Evolutionary conservation across 2,888 invertebrate genomes (phyloP).

Genomic region (Flabesymbios commensalis): DNA sequence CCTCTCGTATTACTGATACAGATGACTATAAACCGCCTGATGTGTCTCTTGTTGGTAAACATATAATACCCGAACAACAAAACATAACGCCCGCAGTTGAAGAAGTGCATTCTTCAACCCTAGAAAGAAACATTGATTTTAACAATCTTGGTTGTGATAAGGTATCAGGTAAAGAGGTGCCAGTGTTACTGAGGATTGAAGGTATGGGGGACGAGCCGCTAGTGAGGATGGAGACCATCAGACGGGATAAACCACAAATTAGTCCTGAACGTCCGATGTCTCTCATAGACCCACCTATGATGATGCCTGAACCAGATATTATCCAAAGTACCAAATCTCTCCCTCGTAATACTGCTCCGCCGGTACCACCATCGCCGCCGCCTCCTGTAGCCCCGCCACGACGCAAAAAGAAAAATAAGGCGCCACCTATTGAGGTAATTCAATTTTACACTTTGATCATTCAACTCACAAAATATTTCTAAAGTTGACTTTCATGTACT

Average conservation of each 20-base stretch:
- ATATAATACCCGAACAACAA: too few relatives aligned
- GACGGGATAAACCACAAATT: neutral
- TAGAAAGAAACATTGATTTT: neutral
- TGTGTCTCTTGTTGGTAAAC: too few relatives aligned
- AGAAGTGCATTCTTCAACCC: neutral
- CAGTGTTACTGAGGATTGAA: too few relatives aligned
- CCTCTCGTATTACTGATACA: too few relatives aligned
- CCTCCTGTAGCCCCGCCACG: constrained; percentile 50
- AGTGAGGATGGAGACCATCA: neutral
- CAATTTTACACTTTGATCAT: neutral
- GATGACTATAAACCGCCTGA: too few relatives aligned
- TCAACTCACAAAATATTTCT: neutral
- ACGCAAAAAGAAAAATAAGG: constrained; percentile 52
- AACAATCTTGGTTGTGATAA: too few relatives aligned
- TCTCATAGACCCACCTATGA: neutral
- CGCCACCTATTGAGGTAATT: neutral
- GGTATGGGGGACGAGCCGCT: too few relatives aligned
- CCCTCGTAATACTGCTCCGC: constrained; percentile 2
- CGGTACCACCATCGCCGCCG: neutral
- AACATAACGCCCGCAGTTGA: neutral
- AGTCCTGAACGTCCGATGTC: neutral
- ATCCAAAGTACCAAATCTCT: constrained; percentile 31
- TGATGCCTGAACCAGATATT: constrained; percentile 31
- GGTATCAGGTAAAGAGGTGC: too few relatives aligned
- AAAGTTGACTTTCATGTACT: too few relatives aligned